Base-by-base conservation (phyloP, 1,140 invertebrate genomes). In the Apis laboriosa region DNA sequence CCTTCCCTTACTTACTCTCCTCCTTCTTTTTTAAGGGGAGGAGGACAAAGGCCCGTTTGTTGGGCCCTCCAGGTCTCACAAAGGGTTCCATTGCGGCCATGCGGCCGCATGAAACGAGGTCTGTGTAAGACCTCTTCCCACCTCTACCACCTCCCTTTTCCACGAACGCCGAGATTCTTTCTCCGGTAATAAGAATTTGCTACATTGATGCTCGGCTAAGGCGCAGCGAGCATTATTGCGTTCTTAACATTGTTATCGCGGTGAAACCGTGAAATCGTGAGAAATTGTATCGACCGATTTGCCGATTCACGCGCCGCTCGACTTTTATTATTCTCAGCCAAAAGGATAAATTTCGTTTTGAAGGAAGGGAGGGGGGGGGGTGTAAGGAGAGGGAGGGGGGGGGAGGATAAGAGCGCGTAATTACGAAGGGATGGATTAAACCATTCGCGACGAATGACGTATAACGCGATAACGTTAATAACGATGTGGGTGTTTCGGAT, bases 41-140 rank as follows among this genome's bases (percentile, higher is more conserved):
- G 84, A 90, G 88, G 84, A 90, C 88, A 90, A 90, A 90, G 89
- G 86, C 84, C 83, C 88, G 88, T 89, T 90, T 90, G 89, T 90
- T 90, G 88, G 87, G 85, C 80, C 86, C 78, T 24, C 80, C 67
- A 63, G 80, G 77, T 43, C 86, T 81, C 86, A 89, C 88, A 89
- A 89, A 89, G 87, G 87, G 80, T 84, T 88, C 84, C 87, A 89
- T 88, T 88, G 80, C 86, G 66, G 84, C 87, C 72, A 77, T 61
- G 84, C 77, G 82, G 80, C 86, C 75, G 76, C 80, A 68, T 51
- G 60, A 71, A 83, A 74, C 85, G 74, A 84, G 72, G 66, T 58
- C 86, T 82, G 64, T 82, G 64, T 61, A 64, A 81, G 34, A 53
- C 66, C 21, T 55, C 28, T 43, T 56, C 61, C 67, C 55, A 21